phyloP scores from a whole-genome alignment of 2,113 vertebrate genomes.

The Ceyx cyanopectus region DNA sequence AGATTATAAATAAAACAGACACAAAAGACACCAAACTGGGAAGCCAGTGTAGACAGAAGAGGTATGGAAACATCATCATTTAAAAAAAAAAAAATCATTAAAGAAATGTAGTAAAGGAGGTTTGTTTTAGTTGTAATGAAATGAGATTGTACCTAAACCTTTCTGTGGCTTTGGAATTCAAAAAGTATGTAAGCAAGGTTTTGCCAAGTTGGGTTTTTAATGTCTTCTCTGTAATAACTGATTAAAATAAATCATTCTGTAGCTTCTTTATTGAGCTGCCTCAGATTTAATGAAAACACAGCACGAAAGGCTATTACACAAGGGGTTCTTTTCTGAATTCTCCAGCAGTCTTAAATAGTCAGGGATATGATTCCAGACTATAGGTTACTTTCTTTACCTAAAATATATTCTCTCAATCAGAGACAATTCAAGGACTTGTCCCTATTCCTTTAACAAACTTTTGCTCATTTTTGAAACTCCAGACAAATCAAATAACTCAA shows the following conservation, averaged over 20 bases:
- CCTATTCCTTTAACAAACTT: neutral
- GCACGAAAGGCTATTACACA: neutral
- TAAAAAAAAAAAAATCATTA: neutral
- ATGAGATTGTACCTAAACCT: constrained; percentile 48
- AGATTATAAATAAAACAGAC: neutral
- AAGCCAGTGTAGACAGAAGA: neutral
- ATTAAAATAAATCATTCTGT: constrained; percentile 45
- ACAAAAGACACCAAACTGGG: neutral
- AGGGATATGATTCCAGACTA: neutral
- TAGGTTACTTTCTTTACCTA: neutral
- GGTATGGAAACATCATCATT: neutral
- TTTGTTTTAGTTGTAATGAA: constrained; percentile 35
- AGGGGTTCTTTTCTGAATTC: neutral
- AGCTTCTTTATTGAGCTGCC: constrained; percentile 28
- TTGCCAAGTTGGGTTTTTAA: neutral
- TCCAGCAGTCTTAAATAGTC: neutral
- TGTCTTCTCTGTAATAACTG: constrained; percentile 31
- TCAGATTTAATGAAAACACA: constrained; percentile 47
- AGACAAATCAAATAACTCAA: neutral
- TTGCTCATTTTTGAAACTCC: constrained; percentile 10
- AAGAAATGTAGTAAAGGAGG: neutral
- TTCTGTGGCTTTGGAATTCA: constrained; percentile 50
- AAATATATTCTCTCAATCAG: neutral
- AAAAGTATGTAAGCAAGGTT: neutral
- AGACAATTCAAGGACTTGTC: neutral